Evolutionary conservation across 2,888 invertebrate genomes (phyloP).

Genomic region (Sarcophaga carnaria): DNA sequence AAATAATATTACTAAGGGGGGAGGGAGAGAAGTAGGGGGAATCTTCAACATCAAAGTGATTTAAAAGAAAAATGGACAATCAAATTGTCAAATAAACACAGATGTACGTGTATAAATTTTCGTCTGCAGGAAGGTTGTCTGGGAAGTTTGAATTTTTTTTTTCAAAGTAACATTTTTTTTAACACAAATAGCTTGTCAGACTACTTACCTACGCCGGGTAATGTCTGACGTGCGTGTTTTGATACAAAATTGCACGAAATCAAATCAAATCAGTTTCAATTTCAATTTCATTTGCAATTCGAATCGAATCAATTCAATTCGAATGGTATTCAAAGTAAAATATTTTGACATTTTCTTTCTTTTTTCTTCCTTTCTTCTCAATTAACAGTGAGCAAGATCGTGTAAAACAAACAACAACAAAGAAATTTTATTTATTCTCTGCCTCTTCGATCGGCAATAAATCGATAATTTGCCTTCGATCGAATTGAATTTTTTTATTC

Average conservation of each 20-base stretch:
- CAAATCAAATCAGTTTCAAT: constrained; percentile 32
- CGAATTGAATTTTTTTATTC: neutral
- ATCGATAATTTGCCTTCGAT: constrained; percentile 17
- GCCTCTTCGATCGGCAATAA: neutral
- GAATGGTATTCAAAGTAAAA: neutral
- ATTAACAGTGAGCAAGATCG: constrained; percentile 34
- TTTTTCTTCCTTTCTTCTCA: constrained; percentile 17
- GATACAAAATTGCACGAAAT: neutral
- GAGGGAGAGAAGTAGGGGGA: neutral
- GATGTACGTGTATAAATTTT: neutral
- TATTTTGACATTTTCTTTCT: constrained; percentile 41
- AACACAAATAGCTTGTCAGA: too few relatives aligned
- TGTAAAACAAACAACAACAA: neutral
- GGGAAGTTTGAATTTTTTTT: neutral
- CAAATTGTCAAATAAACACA: neutral
- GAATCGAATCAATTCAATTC: constrained; percentile 16
- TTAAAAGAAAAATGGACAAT: neutral
- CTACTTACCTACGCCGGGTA: too few relatives aligned
- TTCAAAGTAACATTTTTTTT: too few relatives aligned
- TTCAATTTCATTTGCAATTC: neutral
- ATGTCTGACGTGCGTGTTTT: too few relatives aligned
- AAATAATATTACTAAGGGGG: too few relatives aligned
- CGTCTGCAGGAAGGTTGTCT: neutral
- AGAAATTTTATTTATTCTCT: constrained; percentile 20
- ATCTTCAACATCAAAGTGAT: neutral